Base-by-base conservation (phyloP, 2,113 vertebrate genomes). In the Apodemus speciosus region DNA sequence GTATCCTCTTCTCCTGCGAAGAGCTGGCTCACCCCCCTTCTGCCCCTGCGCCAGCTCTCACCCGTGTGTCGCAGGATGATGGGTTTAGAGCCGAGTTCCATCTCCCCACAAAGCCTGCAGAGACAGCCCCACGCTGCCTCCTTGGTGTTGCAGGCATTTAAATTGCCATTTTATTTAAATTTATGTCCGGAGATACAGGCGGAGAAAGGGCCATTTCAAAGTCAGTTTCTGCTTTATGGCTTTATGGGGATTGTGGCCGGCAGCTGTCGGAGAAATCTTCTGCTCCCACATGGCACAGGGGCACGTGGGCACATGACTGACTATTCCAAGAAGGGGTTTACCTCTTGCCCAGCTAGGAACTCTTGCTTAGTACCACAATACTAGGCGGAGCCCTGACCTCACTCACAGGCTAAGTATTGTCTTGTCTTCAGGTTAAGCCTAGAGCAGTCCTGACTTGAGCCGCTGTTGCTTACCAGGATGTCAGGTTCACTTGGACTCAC, bases 111-210 rank as follows among this genome's bases (percentile, higher is more conserved):
- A 86, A 76, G 96, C 90, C 96, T 1, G 2, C 49, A 90, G 95
- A 95, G 95, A 90, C 95, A 94, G 94, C 94, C 49, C 90, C 81
- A 18, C 0, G 72, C 91, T 4, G 49, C 88, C 85, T 35, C 49
- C 93, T 95, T 38, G 1, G 58, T 84, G 94, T 95, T 14, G n/a
- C 90, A 87, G 95, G 96, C 96, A 95, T 97, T 96, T 97, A 97
- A 96, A 97, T 93, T 69, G 96, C 97, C 95, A 0, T 97, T 97
- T 97, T 96, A 96, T 96, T 97, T 96, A 97, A 97, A 97, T 97
- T 97, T 97, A 97, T 97, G 96, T 96, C 96, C 53, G 0, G 84
- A 89, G 96, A 91, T 89, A 92, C 88, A 72, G 96, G 96, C 96
- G 14, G 94, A 96, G 96, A 87, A 96, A 96, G 94, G 96, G 95